Conservation (phyloP, 2,113 vertebrate genomes). For the Hippocampus comes region DNA sequence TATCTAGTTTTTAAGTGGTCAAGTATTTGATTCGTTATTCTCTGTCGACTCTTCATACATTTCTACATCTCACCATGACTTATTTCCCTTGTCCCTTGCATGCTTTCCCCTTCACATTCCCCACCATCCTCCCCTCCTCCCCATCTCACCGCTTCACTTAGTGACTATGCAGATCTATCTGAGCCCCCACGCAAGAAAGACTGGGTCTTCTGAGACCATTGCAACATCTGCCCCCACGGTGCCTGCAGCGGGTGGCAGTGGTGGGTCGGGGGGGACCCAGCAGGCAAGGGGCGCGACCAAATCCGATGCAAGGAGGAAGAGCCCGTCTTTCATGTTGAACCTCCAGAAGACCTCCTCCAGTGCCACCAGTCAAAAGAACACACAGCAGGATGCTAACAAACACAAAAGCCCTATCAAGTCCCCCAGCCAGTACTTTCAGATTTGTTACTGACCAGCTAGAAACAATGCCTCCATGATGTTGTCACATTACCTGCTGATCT, state of each 20-base stretch:
- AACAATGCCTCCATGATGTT: background rate
- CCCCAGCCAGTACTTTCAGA: constrained; percentile 80
- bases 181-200: constrained; percentile 75
- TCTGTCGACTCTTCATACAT: constrained; percentile 37
- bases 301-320: constrained; percentile 21
- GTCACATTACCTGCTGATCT: background rate
- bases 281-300: constrained; percentile 19
- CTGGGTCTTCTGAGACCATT: constrained; percentile 68
- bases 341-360: constrained; percentile 70
- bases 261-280: constrained; percentile 18
- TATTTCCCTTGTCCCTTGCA: constrained; percentile 29
- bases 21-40: constrained; percentile 36
- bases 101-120: background rate
- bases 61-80: constrained; percentile 61
- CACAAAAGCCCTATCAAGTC: constrained; percentile 79
- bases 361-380: constrained; percentile 63
- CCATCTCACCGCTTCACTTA: constrained; percentile 69
- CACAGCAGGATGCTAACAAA: constrained; percentile 58
- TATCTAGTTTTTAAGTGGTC: background rate
- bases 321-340: constrained; percentile 67
- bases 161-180: constrained; percentile 81
- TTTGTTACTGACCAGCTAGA: constrained; percentile 65
- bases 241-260: constrained; percentile 34
- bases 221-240: constrained; percentile 52
- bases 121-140: constrained; percentile 12